A percentile compares a stretch with the other conserved stretches of the same genome.
Evolutionary conservation across 2,797 vertebrate species (phyloP).

Genomic region (Nannoperca australis): DNA sequence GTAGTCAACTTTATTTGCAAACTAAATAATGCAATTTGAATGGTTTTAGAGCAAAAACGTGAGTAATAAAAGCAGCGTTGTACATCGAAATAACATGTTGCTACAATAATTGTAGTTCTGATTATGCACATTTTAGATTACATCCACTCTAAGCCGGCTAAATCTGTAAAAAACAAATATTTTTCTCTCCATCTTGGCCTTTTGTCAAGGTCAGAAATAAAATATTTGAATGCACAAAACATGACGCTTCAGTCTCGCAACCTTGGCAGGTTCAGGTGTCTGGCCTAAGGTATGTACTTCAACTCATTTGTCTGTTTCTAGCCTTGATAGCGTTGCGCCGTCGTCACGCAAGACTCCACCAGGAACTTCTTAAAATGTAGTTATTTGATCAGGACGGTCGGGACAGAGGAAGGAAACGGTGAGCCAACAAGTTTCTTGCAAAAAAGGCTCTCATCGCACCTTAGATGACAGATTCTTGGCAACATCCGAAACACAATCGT

Average conservation of each 20-base stretch:
- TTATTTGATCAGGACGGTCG: not conserved
- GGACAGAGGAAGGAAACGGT: not conserved
- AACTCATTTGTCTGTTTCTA: not conserved
- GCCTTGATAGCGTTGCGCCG: not conserved
- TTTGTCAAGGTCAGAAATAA: not conserved
- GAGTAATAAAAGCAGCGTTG: constrained; percentile 1
- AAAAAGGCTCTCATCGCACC: constrained; percentile 29
- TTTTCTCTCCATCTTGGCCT: not conserved
- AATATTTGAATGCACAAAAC: not conserved
- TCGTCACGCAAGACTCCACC: not conserved
- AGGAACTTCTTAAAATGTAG: not conserved
- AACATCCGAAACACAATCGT: constrained; percentile 20
- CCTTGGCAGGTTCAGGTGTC: not conserved
- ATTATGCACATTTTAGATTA: not conserved
- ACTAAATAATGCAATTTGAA: constrained; percentile 11
- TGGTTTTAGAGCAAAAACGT: constrained; percentile 10
- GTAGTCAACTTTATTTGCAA: constrained; percentile 22
- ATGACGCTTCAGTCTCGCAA: not conserved
- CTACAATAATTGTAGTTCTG: not conserved
- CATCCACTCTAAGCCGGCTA: not conserved
- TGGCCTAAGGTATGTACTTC: not conserved
- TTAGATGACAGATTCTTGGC: constrained; percentile 55
- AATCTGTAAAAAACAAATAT: not conserved
- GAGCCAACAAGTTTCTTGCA: constrained; percentile 5
- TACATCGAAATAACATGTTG: not conserved